phyloP scores from a whole-genome alignment of 2,888 invertebrate genomes.

The Epistrophella euchroma region DNA sequence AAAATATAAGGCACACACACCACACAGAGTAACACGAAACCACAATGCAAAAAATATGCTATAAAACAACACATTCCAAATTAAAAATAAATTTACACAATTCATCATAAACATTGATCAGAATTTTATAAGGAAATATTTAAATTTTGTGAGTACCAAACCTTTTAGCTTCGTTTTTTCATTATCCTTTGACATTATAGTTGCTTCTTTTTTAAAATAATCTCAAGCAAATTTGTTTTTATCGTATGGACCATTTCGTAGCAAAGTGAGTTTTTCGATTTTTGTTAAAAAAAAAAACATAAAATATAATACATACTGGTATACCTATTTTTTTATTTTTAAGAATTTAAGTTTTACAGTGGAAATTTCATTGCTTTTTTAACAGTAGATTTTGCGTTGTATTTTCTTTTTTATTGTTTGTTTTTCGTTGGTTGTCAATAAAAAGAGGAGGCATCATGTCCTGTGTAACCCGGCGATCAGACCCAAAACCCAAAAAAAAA shows the following conservation, averaged over 20 bases:
- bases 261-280: slow-evolving; percentile 57
- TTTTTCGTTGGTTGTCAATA: slow-evolving; percentile 49
- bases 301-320: not conserved
- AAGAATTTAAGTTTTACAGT: slow-evolving; percentile 44
- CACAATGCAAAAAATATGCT: slow-evolving; percentile 17
- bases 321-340: slow-evolving; percentile 13
- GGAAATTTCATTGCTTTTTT: slow-evolving; percentile 68
- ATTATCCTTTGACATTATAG: slow-evolving; percentile 48
- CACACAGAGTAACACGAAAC: slow-evolving; percentile 9
- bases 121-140: slow-evolving; percentile 8
- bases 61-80: not conserved
- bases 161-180: slow-evolving; percentile 51
- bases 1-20: slow-evolving; percentile 17
- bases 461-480: slow-evolving; percentile 49
- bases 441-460: slow-evolving; percentile 64
- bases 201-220: slow-evolving; percentile 69
- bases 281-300: slow-evolving; percentile 14
- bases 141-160: slow-evolving; percentile 39
- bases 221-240: slow-evolving; percentile 44
- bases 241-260: slow-evolving; percentile 59
- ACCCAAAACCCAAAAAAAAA: slow-evolving; percentile 38
- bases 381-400: slow-evolving; percentile 51
- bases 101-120: not conserved
- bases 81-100: slow-evolving; percentile 4
- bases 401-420: slow-evolving; percentile 33